These are phyloP conservation scores for Equus przewalskii DNA, from an alignment of 2,113 vertebrate genomes.

Conservation along the genomic window DNA sequence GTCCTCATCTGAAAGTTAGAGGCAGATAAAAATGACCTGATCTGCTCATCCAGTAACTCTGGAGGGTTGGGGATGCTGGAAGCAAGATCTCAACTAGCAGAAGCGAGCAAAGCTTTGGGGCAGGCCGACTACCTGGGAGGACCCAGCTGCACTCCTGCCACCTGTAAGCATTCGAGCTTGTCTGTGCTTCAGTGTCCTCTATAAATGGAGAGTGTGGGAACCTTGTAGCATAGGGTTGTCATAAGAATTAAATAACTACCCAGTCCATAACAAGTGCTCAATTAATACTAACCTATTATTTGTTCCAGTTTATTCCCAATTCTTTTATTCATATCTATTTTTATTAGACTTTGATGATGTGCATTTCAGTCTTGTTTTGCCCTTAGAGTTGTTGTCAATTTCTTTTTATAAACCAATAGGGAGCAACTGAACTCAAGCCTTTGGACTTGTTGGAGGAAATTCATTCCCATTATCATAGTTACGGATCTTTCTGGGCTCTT, in stretches of 20 bases:
- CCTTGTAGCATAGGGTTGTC: not conserved
- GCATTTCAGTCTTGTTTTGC: not conserved
- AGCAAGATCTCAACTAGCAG: not conserved
- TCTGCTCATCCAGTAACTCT: not conserved
- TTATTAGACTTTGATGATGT: not conserved
- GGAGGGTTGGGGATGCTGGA: not conserved
- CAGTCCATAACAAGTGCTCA: not conserved
- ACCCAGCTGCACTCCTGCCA: not conserved
- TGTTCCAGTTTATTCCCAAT: not conserved
- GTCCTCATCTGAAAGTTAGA: not conserved
- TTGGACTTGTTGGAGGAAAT: not conserved
- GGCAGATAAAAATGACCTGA: not conserved
- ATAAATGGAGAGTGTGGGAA: not conserved
- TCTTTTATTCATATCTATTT: slow-evolving; percentile 11
- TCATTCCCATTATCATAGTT: not conserved
- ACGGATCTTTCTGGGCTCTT: not conserved
- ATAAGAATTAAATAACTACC: not conserved
- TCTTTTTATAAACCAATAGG: slow-evolving; percentile 5
- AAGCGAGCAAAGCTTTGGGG: not conserved
- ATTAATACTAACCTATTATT: not conserved
- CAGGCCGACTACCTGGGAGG: not conserved
- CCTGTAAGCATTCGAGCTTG: not conserved
- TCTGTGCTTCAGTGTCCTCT: not conserved
- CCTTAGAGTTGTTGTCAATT: not conserved
- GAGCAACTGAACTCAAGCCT: not conserved